These are phyloP conservation scores for Agrotis exclamationis DNA, from an alignment of 2,888 invertebrate species.

Conservation along the genomic window DNA sequence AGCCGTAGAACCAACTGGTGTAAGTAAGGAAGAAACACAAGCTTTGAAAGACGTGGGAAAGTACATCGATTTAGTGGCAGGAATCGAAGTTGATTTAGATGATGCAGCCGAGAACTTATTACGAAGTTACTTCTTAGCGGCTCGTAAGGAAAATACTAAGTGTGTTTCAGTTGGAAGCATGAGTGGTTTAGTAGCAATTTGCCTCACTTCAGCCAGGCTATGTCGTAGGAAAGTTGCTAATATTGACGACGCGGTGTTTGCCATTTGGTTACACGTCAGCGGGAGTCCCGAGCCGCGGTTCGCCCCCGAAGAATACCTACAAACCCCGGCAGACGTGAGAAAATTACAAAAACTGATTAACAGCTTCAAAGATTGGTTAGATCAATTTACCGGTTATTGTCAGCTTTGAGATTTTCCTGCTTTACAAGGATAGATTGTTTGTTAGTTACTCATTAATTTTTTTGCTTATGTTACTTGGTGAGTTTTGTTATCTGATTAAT, in stretches of 20 bases:
- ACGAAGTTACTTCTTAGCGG: constrained; percentile 82
- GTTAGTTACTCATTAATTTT: background rate
- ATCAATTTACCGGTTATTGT: constrained; percentile 77
- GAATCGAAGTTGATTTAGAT: constrained; percentile 77
- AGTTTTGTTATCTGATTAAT: background rate
- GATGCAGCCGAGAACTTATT: constrained; percentile 76
- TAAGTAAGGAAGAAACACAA: constrained; percentile 73
- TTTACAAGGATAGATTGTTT: background rate
- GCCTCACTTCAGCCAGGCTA: constrained; percentile 81
- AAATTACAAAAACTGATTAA: constrained; percentile 78
- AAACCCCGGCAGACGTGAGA: constrained; percentile 80
- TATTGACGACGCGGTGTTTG: constrained; percentile 83
- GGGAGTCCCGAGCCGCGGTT: constrained; percentile 83
- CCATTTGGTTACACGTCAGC: constrained; percentile 86
- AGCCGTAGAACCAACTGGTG: constrained; percentile 70
- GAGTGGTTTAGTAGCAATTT: constrained; percentile 77
- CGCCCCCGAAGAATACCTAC: constrained; percentile 84
- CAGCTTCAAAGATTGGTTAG: constrained; percentile 83
- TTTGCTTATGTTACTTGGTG: background rate
- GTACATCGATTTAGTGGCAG: constrained; percentile 81
- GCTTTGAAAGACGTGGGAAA: constrained; percentile 74
- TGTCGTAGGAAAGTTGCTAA: constrained; percentile 80
- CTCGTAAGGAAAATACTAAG: constrained; percentile 79
- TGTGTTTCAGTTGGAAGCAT: constrained; percentile 81
- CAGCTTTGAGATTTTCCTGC: constrained; percentile 58